Evolutionary conservation across 1,140 invertebrate genomes (phyloP), one percentile per base, ranked within the genome.

Genomic region (Drosophila biarmipes): DNA sequence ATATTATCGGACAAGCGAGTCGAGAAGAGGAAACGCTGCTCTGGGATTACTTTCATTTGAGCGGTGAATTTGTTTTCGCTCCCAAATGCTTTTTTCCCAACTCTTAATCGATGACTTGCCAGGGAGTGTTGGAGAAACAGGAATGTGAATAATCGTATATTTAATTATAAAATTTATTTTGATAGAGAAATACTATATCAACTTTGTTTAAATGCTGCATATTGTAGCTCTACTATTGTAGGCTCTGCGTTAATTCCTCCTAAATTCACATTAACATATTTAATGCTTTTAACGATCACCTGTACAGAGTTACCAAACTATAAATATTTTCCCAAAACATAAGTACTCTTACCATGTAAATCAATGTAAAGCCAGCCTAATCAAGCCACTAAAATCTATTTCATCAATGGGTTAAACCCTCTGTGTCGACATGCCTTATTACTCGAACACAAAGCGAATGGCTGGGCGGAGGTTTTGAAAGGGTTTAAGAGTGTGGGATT

Each of bases 1-100:
- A 69, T 69, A 69, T 56, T 69, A 69, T 69, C 66, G 49, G 54
- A n/a, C 66, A 68, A 68, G 63, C 19, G 66, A 69, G 21, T 38
- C 27, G 51, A 69, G 31, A 55, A 56, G 27, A 69, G 66, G 51
- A 69, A 69, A 69, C n/a, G 34, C 34, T 40, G 42, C 15, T 27
- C 12, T 34, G 63, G 62, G 63, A 68, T 68, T 67, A 68, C 40
- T 46, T 55, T 68, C 6, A n/a, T 59, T 59, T 37, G 21, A 21
- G 6, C 27, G 34, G 12, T 38, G 35, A 61, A 61, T 52, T 61
- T 61, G 24, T 52, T 51, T 38, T 27, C 24, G 27, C 24, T n/a
- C n/a, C n/a, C 12, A 59, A 37, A 40, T n/a, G n/a, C n/a, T n/a
- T n/a, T 27, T 38, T 15, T 11, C 12, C 7, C 34, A 31, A 40